These are phyloP conservation scores for Leptonema lineaticorne DNA, from an alignment of 1,140 invertebrate species.

Conservation along the genomic window DNA sequence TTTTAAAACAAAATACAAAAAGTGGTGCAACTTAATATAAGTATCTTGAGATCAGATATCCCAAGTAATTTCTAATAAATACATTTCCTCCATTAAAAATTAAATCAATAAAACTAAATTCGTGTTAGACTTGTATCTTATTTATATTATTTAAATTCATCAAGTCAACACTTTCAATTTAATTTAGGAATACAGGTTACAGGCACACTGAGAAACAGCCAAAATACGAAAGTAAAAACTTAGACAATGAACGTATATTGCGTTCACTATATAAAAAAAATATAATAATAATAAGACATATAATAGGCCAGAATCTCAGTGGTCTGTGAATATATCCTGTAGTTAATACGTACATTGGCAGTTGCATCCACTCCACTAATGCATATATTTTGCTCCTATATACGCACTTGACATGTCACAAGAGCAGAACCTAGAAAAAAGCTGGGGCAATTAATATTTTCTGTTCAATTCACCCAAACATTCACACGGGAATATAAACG, in stretches of 20 bases:
- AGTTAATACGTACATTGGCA: conserved; percentile 40
- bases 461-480: conserved; percentile 51
- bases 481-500: conserved; percentile 43
- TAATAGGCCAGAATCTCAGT: conserved; percentile 27
- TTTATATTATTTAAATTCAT: not conserved
- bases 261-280: not conserved
- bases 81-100: not conserved
- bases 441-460: conserved; percentile 60
- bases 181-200: conserved; percentile 21
- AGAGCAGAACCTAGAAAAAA: conserved; percentile 47
- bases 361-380: conserved; percentile 29
- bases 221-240: not conserved
- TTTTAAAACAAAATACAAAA: not conserved
- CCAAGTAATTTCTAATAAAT: not conserved
- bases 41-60: not conserved
- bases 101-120: conserved; percentile 1
- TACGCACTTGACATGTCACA: conserved; percentile 40
- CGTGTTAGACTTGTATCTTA: conserved; percentile 4
- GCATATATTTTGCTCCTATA: conserved; percentile 42
- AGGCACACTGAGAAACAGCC: conserved; percentile 33
- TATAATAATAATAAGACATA: not conserved
- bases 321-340: conserved; percentile 28
- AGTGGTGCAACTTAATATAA: conserved; percentile 1
- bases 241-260: not conserved
- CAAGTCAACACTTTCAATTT: conserved; percentile 12